Evolutionary conservation across 2,113 vertebrate species (phyloP), one percentile per base, ranked within the genome.

Genomic region (Anoura caudifer): DNA sequence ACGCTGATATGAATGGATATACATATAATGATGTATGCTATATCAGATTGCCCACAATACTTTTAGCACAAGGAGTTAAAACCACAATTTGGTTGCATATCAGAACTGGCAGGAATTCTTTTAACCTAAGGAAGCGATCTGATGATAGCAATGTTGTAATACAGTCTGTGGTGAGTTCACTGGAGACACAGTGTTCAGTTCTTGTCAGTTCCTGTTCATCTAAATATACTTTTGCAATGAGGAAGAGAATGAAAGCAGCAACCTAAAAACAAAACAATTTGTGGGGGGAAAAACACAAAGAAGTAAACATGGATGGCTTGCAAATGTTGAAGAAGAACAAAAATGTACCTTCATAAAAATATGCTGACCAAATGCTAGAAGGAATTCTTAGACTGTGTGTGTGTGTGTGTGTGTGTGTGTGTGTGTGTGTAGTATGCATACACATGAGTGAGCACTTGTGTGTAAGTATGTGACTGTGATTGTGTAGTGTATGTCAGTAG

Each of bases 121-220:
- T 20, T 52, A 76, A 93, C 73, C 79, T 89, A 52, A 97, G 96
- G 97, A 95, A 92, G 96, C 61, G 83, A 93, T 97, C 97, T 95
- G 96, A 97, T 90, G 92, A 96, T 19, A 97, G 94, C 92, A 92
- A 38, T 98, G 94, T 95, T 43, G 75, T 96, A 97, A 97, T 85
- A 81, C 61, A 31, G 90, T 94, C 92, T 95, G 95, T 93, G 97
- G 97, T 96, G 91, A 94, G 91, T 90, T 97, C 97, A 88, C 96
- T 96, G 75, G 97, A 97, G 97, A 98, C 98, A 97, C 90, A 90
- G 72, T 15, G 84, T 98, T 98, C 98, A 95, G 95, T 98, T 97
- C 97, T 76, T 98, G 97, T 98, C 94, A 75, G 92, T 97, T 98
- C 97, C 97, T 96, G 96, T 97, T 96, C 91, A 97, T 94, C 45